Evolutionary conservation across 2,888 invertebrate genomes (phyloP), one percentile per base, ranked within the genome.

Genomic region (Nudaria mundana): DNA sequence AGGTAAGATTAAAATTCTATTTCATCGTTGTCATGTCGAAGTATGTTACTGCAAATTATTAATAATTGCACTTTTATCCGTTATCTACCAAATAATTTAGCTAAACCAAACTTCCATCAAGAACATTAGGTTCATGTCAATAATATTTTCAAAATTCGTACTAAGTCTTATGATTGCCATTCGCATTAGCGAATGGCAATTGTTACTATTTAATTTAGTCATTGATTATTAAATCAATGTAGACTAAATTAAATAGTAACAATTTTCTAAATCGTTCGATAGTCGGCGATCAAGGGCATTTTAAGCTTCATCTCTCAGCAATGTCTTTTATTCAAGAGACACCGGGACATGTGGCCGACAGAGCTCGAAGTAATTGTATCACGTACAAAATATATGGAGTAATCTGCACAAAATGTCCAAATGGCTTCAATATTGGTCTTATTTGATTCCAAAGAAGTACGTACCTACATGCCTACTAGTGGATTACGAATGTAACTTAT

Each of bases 251-350:
- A 38, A 52, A 16, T 35, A 40, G 51, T 52, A 42, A 56, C 62
- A 57, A 72, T 71, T 60, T 70, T 61, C 67, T 56, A 67, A 63
- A 76, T 67, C 64, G 69, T 60, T 44, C 50, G 42, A 44, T 56
- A 57, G 44, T 52, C 51, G 45, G 48, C 47, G 55, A 60, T 63
- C 79, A 79, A 71, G 60, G 63, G 58, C 62, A 68, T 62, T 59
- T 66, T 57, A 13, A 37, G 39, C 51, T 61, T 58, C 63, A 63
- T 69, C 66, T 63, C 54, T 37, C 38, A 52, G 62, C 58, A 65
- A 68, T 71, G 68, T 63, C 63, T 61, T 56, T 41, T 35, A 52
- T 47, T 49, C 44, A 52, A 51, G 56, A 56, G 60, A 55, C 50
- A 63, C 57, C 59, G 62, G 53, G 63, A 62, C 68, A 66, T 64